Base-by-base conservation (phyloP, 2,888 invertebrate genomes). In the Chironomus tentans region DNA sequence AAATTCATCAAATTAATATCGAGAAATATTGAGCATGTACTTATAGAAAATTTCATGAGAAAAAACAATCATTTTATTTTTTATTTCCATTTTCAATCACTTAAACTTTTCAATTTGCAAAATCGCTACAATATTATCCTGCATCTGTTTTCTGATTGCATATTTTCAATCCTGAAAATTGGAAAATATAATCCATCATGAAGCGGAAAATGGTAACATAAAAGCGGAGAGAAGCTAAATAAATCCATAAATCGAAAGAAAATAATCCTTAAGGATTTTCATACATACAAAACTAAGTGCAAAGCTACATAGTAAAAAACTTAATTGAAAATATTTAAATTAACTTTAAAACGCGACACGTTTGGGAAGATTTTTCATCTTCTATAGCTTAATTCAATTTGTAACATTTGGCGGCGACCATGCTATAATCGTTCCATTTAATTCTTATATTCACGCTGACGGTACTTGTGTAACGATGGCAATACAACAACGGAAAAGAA, bases 311-410 rank as follows among this genome's bases (percentile, higher is more conserved):
- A 38, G n/a, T 1, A 2, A 65, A 21, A 47, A 70, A 28, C 50
- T 21, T 71, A 71, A 71, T 71, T 71, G 71, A 22, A 71, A 71
- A 24, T 48, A 71, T 56, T 71, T 56, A 71, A 71, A 71, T 71
- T 71, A 71, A 24, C 13, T 65, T 65, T 65, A 4, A 22, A 15
- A 56, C 56, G 22, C 24, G 12, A 21, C 24, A 21, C 2, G 24
- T 68, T 68, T 62, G 65, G 12, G 21, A 22, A 22, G 13, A 10
- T 24, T 28, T 28, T 68, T 68, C 6, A 68, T 28, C n/a, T 68
- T 28, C n/a, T 28, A n/a, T 21, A 24, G 38, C 68, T 62, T 4
- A 18, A 21, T 12, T 62, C 12, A 62, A 62, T 38, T 38, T 10
- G 56, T 18, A 18, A 7, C 56, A 56, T 56, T 56, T 56, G 4